A percentile compares a stretch with the other conserved stretches of the same genome.
These are phyloP conservation scores for Drepanosiphum platanoidis DNA, from an alignment of 2,888 invertebrate genomes.

Conservation along the genomic window DNA sequence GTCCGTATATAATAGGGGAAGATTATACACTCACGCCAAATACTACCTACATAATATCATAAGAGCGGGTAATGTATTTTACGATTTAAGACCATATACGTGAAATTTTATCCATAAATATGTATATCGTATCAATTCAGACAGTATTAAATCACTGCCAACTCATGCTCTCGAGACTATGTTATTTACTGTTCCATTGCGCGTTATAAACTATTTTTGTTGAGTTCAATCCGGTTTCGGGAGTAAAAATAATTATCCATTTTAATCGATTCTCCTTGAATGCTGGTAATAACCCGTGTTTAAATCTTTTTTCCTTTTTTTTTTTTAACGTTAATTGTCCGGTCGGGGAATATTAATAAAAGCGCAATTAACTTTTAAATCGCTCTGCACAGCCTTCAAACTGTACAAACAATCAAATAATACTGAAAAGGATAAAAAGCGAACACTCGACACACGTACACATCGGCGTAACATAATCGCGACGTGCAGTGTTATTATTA, in stretches of 20 bases:
- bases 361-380: slow-evolving; percentile 4
- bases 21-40: not conserved
- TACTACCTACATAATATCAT: too few species aligned
- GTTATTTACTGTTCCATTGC: not conserved
- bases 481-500: not conserved
- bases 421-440: not conserved
- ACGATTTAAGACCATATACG: not conserved
- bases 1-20: not conserved
- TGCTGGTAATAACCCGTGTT: slow-evolving; percentile 24
- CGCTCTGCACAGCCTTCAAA: slow-evolving; percentile 16
- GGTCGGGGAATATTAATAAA: not conserved
- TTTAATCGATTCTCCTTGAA: slow-evolving; percentile 35
- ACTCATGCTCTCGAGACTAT: not conserved
- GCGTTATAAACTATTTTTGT: not conserved
- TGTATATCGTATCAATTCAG: not conserved
- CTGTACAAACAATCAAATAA: not conserved
- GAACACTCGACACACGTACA: not conserved
- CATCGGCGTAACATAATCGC: not conserved
- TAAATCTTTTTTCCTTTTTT: not conserved
- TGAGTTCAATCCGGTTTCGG: slow-evolving; percentile 24
- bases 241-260: not conserved
- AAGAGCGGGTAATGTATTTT: too few species aligned
- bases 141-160: too few species aligned
- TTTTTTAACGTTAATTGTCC: not conserved
- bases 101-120: not conserved